These are phyloP conservation scores for Eilema griseolum DNA, from an alignment of 2,888 invertebrate species.

Conservation along the genomic window DNA sequence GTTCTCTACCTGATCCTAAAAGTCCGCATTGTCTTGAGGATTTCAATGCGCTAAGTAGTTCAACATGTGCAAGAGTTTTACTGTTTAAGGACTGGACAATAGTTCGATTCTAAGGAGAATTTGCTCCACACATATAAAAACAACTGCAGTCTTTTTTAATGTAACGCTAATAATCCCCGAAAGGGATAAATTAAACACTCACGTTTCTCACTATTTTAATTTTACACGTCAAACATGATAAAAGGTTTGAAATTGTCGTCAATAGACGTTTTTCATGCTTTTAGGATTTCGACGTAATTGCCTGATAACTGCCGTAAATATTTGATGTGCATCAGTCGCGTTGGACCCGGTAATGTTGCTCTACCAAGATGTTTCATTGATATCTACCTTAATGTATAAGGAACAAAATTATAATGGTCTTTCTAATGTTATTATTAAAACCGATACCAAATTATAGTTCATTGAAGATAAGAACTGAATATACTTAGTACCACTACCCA, in stretches of 20 bases:
- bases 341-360: neutral
- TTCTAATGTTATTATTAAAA: neutral
- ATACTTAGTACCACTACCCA: neutral
- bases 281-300: neutral
- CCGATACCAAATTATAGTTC: too few species aligned
- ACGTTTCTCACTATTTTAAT: neutral
- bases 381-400: too few species aligned
- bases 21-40: conserved; percentile 62
- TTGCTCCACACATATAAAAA: neutral
- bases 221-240: too few species aligned
- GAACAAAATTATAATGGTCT: neutral
- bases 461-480: neutral
- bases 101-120: neutral
- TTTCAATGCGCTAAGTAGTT: conserved; percentile 59
- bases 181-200: neutral
- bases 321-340: neutral
- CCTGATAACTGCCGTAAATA: too few species aligned
- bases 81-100: conserved; percentile 8
- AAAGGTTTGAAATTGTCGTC: too few species aligned
- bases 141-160: neutral
- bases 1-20: conserved; percentile 70
- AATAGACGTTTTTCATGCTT: neutral
- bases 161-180: neutral
- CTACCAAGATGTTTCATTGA: too few species aligned
- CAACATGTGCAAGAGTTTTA: conserved; percentile 73